These are phyloP conservation scores for Cepaea nemoralis DNA, from an alignment of 1,140 invertebrate genomes.

Conservation along the genomic window DNA sequence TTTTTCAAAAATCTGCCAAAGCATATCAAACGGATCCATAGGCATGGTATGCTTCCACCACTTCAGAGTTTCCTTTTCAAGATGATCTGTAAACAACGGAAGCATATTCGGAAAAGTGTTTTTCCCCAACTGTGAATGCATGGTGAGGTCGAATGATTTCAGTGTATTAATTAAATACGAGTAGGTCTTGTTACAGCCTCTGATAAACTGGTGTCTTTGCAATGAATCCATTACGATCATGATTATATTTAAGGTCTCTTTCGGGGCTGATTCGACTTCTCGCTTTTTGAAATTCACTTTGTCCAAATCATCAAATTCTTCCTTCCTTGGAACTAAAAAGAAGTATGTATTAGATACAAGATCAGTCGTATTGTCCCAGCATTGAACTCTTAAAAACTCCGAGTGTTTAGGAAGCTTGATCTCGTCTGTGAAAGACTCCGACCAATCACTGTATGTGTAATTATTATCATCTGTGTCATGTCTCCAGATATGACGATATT, in stretches of 20 bases:
- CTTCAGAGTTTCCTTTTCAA: neutral
- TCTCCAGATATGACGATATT: neutral
- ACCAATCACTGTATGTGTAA: neutral
- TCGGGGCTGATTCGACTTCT: neutral
- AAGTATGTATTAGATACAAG: neutral
- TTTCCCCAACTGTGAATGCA: neutral
- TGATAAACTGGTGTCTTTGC: neutral
- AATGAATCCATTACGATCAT: neutral
- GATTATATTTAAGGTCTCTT: constrained; percentile 27
- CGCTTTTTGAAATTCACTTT: neutral
- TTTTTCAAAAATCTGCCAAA: constrained; percentile 5
- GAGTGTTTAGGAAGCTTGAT: neutral
- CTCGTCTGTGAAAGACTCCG: neutral
- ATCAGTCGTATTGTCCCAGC: neutral
- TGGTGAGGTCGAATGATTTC: constrained; percentile 14
- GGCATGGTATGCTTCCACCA: neutral
- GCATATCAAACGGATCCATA: neutral
- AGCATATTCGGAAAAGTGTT: constrained; percentile 22
- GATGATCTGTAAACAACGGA: neutral
- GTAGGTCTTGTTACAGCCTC: constrained; percentile 7
- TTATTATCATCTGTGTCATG: neutral
- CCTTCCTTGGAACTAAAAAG: neutral
- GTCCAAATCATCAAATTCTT: neutral
- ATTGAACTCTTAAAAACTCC: constrained; percentile 8
- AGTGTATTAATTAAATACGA: constrained; percentile 1